Evolutionary conservation across 2,113 vertebrate genomes (phyloP), one percentile per base, ranked within the genome.

Genomic region (Oplegnathus fasciatus): DNA sequence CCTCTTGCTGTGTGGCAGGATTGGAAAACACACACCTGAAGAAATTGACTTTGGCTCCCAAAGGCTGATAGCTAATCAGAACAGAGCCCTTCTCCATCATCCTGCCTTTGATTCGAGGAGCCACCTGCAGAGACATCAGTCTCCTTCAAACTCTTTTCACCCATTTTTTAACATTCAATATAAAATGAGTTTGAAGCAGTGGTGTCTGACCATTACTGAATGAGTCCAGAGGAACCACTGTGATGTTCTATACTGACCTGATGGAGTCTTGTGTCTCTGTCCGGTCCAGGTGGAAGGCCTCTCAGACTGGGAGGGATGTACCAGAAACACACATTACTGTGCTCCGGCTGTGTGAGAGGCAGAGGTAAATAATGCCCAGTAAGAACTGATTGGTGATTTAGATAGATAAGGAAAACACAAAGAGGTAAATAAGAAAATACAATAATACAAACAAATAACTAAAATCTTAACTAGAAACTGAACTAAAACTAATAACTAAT

Each of bases 11-110:
- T 5, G 91, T 91, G 24, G 93, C 91, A 57, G 93, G 89, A 32
- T 95, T 96, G 10, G 93, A 96, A 83, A 96, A 96, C 68, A 96
- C 77, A 40, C 92, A 94, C 46, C 85, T 71, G 89, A 96, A 96
- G 93, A 96, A 96, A 62, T 90, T 95, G 3, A 82, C 82, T 70
- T 95, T 96, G 13, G 92, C 57, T 46, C 80, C 85, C 4, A 93
- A 80, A 11, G 92, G 92, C 85, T 96, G 91, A 57, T 95, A 95
- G 58, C 91, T 94, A 83, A 96, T 89, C 86, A 95, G 81, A 34
- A 67, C 82, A 13, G 85, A 84, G 34, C 92, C 92, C 66, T 93
- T 84, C 89, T 95, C 92, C 89, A 90, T 93, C 93, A 96, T 94
- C 48, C 89, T 77, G 18, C 84, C 84, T 94, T 97, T 96, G 75